phyloP scores from a whole-genome alignment of 1,140 invertebrate species.

The Trinorchestia longiramus region DNA sequence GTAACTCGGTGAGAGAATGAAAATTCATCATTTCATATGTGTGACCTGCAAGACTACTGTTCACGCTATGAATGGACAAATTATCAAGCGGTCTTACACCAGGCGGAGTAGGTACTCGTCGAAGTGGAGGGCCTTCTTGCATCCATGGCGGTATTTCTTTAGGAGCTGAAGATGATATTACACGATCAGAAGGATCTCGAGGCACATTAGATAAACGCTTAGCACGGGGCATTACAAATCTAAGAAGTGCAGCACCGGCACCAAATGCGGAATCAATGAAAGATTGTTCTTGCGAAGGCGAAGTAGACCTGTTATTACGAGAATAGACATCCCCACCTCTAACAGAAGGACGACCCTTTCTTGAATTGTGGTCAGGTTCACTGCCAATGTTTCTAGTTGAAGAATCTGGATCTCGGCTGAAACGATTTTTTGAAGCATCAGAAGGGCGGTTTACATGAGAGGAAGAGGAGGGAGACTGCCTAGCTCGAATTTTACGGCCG shows the following conservation, averaged over 20 bases:
- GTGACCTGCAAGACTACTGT: conserved; percentile 57
- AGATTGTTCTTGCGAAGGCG: conserved; percentile 35
- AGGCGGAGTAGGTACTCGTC: conserved; percentile 54
- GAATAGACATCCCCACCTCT: not conserved
- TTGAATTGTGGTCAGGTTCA: not conserved
- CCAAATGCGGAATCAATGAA: conserved; percentile 44
- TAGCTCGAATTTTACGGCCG: conserved; percentile 26
- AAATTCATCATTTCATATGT: conserved; percentile 56
- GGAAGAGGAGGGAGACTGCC: not conserved
- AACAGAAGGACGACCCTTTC: not conserved
- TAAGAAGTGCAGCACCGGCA: conserved; percentile 33
- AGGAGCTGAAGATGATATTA: not conserved
- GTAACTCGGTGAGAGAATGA: conserved; percentile 35
- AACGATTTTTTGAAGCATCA: conserved; percentile 24
- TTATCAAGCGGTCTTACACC: conserved; percentile 35
- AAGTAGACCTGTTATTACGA: conserved; percentile 8
- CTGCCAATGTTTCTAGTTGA: not conserved
- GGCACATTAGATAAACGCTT: not conserved
- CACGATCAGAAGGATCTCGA: not conserved
- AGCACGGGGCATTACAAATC: conserved; percentile 48
- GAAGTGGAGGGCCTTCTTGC: conserved; percentile 48
- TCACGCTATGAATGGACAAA: conserved; percentile 38
- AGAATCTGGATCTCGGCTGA: not conserved
- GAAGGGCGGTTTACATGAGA: not conserved
- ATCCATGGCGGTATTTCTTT: conserved; percentile 14